phyloP scores from a whole-genome alignment of 2,113 vertebrate species.

The Colaptes auratus region DNA sequence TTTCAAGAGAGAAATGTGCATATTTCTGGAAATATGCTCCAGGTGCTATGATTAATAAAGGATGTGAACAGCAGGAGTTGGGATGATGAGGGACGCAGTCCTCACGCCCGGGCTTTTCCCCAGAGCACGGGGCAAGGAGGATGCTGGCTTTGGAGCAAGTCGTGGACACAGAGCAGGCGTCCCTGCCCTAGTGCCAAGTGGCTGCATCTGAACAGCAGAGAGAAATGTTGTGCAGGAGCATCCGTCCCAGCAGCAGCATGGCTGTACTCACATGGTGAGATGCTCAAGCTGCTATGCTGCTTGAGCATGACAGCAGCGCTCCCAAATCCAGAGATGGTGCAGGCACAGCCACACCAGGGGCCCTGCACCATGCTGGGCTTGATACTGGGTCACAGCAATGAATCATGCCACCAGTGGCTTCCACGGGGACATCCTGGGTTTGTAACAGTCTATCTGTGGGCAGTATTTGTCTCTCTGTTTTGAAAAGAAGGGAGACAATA shows the following conservation, averaged over 20 bases:
- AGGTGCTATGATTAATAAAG: neutral
- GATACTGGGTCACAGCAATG: neutral
- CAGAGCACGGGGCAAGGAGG: neutral
- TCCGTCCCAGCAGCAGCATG: accelerated
- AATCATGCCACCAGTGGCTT: neutral
- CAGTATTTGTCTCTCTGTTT: neutral
- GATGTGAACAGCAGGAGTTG: neutral
- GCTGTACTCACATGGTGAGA: accelerated
- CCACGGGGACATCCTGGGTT: neutral
- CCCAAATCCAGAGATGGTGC: accelerated
- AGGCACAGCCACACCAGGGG: neutral
- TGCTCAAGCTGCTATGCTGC: neutral
- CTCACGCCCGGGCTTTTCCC: neutral
- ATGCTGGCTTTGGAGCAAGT: neutral
- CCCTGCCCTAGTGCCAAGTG: neutral
- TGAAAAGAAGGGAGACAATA: neutral
- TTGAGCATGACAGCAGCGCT: accelerated
- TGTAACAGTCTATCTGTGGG: neutral
- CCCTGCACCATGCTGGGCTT: accelerated
- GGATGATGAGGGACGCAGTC: neutral
- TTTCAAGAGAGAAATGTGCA: neutral
- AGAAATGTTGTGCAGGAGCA: neutral
- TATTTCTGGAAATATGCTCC: neutral
- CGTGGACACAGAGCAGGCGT: accelerated
- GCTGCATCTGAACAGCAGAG: neutral